Evolutionary conservation across 2,113 vertebrate species (phyloP), one percentile per base, ranked within the genome.

Genomic region (Plecturocebus donacophilus): DNA sequence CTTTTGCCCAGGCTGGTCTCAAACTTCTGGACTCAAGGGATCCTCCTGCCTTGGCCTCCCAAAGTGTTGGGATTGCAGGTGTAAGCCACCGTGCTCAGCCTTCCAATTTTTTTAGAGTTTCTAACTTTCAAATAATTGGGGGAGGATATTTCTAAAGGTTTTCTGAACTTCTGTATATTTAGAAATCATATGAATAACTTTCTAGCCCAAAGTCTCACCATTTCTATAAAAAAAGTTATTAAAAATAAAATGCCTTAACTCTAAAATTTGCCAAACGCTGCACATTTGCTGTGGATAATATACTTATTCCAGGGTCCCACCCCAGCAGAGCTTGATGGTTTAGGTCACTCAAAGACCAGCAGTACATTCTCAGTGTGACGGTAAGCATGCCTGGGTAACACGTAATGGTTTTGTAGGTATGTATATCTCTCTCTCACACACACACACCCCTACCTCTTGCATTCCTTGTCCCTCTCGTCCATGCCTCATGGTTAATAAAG

Each of bases 41-140:
- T 64, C 12, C 2, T 30, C 27, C 61, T 64, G 61, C 61, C 61
- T 64, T 64, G 27, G 61, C 27, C 61, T 64, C 27, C 61, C 61
- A 64, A 64, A 64, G 12, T 64, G 61, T 64, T 64, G 61, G 27
- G 61, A 64, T 64, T 30, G 5, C 61, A 64, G 27, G 61, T 5
- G 13, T 64, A 27, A 14, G 61, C 61, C 27, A 64, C 61, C 5
- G 27, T 64, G 12, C 27, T 64, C 61, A 64, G 27, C 32, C 32
- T 35, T 68, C 66, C 66, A 68, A 68, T 68, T 8, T 42, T 58
- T 90, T 95, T 87, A 86, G 49, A 47, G 19, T 89, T 85, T 91
- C 52, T 84, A 84, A 75, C 77, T 91, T 94, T 97, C 90, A 90
- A 94, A 71, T 92, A 87, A 94, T 92, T 73, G 68, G 21, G 17